Evolutionary conservation across 2,888 invertebrate species (phyloP).

Genomic region (Tenthredo distinguenda): DNA sequence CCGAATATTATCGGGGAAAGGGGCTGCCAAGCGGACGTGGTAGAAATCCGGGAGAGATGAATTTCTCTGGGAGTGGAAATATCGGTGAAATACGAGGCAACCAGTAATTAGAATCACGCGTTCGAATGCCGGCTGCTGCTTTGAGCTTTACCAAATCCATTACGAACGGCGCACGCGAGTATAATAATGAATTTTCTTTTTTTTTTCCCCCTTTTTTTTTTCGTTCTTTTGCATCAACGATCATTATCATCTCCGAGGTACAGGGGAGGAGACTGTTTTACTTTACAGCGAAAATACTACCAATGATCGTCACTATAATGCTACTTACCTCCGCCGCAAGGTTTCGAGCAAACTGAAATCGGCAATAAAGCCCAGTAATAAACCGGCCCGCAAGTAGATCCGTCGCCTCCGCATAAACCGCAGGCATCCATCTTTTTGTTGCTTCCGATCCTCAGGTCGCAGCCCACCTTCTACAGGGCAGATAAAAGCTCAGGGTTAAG

Average conservation of each 20-base stretch:
- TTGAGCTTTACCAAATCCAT: slow-evolving; percentile 46
- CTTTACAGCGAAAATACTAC: neutral
- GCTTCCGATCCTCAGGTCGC: slow-evolving; percentile 94
- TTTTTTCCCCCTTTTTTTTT: neutral
- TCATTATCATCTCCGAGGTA: neutral
- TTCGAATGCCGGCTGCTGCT: slow-evolving; percentile 46
- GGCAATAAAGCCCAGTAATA: slow-evolving; percentile 94
- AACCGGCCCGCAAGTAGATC: slow-evolving; percentile 90
- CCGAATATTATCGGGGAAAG: slow-evolving; percentile 29
- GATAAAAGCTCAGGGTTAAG: slow-evolving; percentile 55
- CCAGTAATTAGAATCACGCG: slow-evolving; percentile 48
- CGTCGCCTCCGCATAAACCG: slow-evolving; percentile 95
- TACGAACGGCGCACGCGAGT: slow-evolving; percentile 36
- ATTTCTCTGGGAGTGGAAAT: slow-evolving; percentile 41
- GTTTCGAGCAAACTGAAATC: slow-evolving; percentile 92
- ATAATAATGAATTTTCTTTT: slow-evolving; percentile 16
- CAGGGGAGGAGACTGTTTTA: neutral
- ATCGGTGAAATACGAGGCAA: slow-evolving; percentile 48
- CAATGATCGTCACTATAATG: slow-evolving; percentile 52
- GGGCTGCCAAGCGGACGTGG: slow-evolving; percentile 3
- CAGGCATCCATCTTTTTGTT: slow-evolving; percentile 91
- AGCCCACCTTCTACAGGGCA: slow-evolving; percentile 90
- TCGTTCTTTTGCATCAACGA: neutral
- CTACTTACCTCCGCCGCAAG: slow-evolving; percentile 94
- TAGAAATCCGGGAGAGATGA: slow-evolving; percentile 29